Base-by-base conservation (phyloP, 1,140 invertebrate genomes). In the Musca vetustissima region DNA sequence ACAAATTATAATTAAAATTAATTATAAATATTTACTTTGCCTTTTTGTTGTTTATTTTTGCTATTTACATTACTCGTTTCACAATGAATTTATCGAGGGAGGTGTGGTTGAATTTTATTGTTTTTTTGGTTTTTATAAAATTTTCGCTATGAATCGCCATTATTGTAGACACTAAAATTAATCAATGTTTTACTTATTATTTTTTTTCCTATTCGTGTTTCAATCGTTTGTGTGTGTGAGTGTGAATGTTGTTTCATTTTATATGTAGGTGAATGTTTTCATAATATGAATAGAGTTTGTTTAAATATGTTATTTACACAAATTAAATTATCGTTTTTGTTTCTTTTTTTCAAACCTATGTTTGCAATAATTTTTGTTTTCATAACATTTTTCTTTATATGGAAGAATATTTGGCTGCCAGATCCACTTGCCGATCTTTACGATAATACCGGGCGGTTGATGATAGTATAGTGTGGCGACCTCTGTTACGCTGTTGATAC, bases 351-450 rank as follows among this genome's bases (percentile, higher is more conserved):
- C 36, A 36, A 19, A 11, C 13, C 15, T 13, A 32, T 28, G 28
- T 28, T 28, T 28, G 28, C 3, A 28, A 8, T 28, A 4, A 4
- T 28, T 28, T 28, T 28, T 28, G 28, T 4, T 43, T 43, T 43
- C 36, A 7, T 32, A 32, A 32, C 36, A n/a, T 47, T 65, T 65
- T 65, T 17, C 8, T 43, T 70, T 67, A 70, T 47, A 70, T 67
- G n/a, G 69, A 70, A 21, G 69, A 70, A 67, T 64, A 68, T 64
- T 70, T 70, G 22, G 69, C 69, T 70, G 66, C 66, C 69, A 66
- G 57, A 53, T 70, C 32, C 36, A 61, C 47, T 15, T 59, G 66
- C 65, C 66, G 69, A 70, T 68, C 66, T 28, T 25, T 22, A 14
- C 66, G 25, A 19, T 48, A 24, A 43, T 70, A 64, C 24, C 64